Conservation (phyloP, 2,888 invertebrate genomes). For the Girardia tigrina region DNA sequence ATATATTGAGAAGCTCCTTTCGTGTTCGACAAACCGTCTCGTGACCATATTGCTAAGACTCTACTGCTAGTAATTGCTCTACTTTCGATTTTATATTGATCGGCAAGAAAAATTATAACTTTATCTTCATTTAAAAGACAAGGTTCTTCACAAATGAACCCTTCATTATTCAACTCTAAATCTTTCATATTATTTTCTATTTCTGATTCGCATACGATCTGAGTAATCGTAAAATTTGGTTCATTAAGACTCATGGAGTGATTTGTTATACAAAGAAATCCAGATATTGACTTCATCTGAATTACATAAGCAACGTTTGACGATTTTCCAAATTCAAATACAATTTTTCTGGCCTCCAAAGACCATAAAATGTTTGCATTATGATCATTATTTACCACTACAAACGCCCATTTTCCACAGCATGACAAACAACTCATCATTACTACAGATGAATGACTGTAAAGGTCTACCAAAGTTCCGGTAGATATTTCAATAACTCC, state of each 20-base stretch:
- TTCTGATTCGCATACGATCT: slow-evolving; percentile 29
- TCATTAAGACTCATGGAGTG: slow-evolving; percentile 26
- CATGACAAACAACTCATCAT: slow-evolving; percentile 42
- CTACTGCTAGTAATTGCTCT: background rate
- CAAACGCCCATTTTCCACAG: slow-evolving; percentile 43
- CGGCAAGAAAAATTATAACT: background rate
- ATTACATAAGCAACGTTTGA: background rate
- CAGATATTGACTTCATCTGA: background rate
- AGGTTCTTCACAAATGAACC: background rate
- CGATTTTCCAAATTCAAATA: slow-evolving; percentile 44
- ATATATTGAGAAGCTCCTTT: background rate
- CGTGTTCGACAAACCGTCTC: background rate
- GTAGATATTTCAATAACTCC: slow-evolving; percentile 46
- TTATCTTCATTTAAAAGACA: background rate
- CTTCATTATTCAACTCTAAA: background rate
- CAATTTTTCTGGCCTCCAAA: slow-evolving; percentile 41
- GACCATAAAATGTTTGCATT: slow-evolving; percentile 45
- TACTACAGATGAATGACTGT: slow-evolving; percentile 45
- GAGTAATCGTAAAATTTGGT: slow-evolving; percentile 27
- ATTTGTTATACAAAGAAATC: slow-evolving; percentile 10
- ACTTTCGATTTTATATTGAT: background rate
- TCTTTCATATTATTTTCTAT: background rate
- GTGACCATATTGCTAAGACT: background rate
- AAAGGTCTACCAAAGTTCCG: slow-evolving; percentile 45
- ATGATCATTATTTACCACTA: slow-evolving; percentile 41